A percentile compares a stretch with the other conserved stretches of the same genome.
These are phyloP conservation scores for Apamea crenata DNA, from an alignment of 2,888 invertebrate genomes.

Conservation along the genomic window DNA sequence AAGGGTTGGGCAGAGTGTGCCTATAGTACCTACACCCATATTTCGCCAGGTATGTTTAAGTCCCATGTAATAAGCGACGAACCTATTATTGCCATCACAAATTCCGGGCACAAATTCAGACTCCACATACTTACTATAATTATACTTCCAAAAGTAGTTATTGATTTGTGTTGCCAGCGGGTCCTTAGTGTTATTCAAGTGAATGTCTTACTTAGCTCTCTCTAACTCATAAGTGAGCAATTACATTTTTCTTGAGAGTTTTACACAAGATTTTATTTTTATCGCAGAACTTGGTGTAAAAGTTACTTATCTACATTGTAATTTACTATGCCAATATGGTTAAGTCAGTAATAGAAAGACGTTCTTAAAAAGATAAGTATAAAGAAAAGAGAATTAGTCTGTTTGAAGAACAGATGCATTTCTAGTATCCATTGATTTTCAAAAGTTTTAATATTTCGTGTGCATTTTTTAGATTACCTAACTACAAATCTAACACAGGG, in stretches of 20 bases:
- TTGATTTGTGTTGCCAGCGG: background rate
- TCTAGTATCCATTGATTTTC: background rate
- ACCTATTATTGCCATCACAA: background rate
- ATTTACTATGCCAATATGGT: conserved; percentile 8
- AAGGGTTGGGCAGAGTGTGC: too few relatives aligned
- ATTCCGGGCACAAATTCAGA: background rate
- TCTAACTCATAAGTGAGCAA: background rate
- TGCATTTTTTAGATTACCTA: too few relatives aligned
- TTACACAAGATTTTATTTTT: conserved; percentile 13
- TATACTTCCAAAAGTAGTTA: too few relatives aligned
- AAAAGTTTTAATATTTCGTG: background rate
- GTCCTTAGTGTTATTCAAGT: background rate
- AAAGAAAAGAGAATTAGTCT: background rate
- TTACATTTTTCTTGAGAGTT: conserved; percentile 21
- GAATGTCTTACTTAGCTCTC: background rate
- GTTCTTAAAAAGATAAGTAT: background rate
- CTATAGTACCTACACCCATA: background rate
- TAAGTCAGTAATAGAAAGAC: background rate
- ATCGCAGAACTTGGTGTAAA: conserved; percentile 22
- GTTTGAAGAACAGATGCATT: background rate
- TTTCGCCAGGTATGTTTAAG: background rate
- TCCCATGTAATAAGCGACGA: background rate
- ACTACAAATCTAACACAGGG: too few relatives aligned
- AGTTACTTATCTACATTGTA: conserved; percentile 8
- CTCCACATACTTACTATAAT: too few relatives aligned